Evolutionary conservation across 1,140 invertebrate species (phyloP).

Genomic region (Stegodyphus dumicola): DNA sequence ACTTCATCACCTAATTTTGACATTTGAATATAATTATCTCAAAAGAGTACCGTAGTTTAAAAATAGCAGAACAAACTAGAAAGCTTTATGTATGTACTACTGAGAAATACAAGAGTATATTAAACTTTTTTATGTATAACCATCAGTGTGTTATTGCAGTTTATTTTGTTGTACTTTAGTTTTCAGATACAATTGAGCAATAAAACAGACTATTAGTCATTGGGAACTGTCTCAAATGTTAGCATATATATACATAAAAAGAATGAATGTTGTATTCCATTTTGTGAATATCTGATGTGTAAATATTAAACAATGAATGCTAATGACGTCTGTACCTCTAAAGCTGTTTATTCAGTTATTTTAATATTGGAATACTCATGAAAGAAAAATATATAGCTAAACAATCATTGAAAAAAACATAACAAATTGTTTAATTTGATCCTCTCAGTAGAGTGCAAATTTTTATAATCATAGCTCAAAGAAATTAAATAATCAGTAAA

Average conservation of each 20-base stretch:
- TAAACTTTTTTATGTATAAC: neutral
- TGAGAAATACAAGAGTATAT: neutral
- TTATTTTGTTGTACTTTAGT: neutral
- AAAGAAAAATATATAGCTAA: neutral
- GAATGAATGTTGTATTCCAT: constrained; percentile 17
- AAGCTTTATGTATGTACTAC: neutral
- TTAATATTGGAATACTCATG: neutral
- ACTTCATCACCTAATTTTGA: neutral
- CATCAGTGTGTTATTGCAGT: neutral
- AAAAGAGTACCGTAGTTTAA: neutral
- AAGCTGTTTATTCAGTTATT: neutral
- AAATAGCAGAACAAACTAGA: neutral
- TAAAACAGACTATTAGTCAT: neutral
- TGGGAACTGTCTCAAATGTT: neutral
- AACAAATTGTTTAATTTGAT: neutral
- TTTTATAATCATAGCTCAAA: neutral
- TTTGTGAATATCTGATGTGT: neutral
- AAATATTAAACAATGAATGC: neutral
- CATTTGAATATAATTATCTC: neutral
- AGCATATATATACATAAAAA: neutral
- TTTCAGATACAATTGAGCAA: neutral
- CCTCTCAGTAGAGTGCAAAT: neutral
- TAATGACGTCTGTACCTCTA: neutral
- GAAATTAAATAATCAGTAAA: neutral
- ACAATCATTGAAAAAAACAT: neutral